A percentile compares a stretch with the other conserved stretches of the same genome.
These are phyloP conservation scores for Babylonia areolata DNA, from an alignment of 1,140 invertebrate species.

Conservation along the genomic window DNA sequence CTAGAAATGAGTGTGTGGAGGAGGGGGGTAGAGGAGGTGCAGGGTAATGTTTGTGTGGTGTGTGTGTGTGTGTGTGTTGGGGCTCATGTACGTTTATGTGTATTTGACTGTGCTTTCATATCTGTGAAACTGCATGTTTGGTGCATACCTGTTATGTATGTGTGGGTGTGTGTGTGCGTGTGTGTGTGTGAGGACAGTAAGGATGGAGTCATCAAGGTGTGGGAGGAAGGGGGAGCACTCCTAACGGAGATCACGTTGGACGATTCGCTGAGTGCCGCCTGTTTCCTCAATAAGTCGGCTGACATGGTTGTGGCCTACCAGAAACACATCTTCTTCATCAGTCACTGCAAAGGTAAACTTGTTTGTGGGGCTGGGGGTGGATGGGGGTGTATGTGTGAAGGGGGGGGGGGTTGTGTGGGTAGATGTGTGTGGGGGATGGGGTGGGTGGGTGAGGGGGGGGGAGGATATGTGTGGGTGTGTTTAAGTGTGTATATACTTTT, in stretches of 20 bases:
- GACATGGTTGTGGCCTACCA: slow-evolving; percentile 71
- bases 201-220: slow-evolving; percentile 73
- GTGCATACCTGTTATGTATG: too few species aligned
- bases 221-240: slow-evolving; percentile 65
- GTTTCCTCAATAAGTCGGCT: slow-evolving; percentile 69
- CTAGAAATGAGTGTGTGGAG: too few species aligned
- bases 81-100: too few species aligned
- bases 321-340: slow-evolving; percentile 74
- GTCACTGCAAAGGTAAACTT: slow-evolving; percentile 65
- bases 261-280: slow-evolving; percentile 62
- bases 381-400: not conserved
- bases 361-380: not conserved
- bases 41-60: too few species aligned
- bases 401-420: not conserved
- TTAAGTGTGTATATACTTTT: too few species aligned
- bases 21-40: too few species aligned
- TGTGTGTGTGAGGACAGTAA: slow-evolving; percentile 54
- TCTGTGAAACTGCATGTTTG: too few species aligned
- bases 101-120: too few species aligned
- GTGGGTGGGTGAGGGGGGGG: too few species aligned
- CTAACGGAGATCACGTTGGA: slow-evolving; percentile 72
- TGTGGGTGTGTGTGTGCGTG: too few species aligned
- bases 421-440: not conserved
- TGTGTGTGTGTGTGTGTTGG: too few species aligned
- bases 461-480: too few species aligned